Base-by-base conservation (phyloP, 2,113 vertebrate species). In the Scortum barcoo region DNA sequence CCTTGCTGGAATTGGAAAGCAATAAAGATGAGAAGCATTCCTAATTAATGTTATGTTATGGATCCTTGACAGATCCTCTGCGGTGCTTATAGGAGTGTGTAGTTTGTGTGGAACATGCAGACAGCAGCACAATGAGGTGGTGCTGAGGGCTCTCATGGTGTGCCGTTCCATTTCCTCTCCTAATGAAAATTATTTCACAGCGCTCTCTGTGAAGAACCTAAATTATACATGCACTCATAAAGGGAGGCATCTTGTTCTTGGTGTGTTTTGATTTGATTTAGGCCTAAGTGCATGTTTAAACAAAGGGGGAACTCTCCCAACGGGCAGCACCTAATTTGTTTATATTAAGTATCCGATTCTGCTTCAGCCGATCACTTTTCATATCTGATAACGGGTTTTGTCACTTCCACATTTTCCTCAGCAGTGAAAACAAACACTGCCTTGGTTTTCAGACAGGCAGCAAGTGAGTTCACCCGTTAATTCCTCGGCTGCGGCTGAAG, bases 141-240 rank as follows among this genome's bases (percentile, higher is more conserved):
- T 51, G 51, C 72, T 67, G 40, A 78, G 53, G 48, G 81, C 66
- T 76, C 76, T 83, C 22, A 19, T 62, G 72, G 54, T 63, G 53
- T 44, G 44, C 44, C 46, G 46, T 78, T 75, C 74, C 61, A 7
- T 76, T 90, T 69, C 36, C 74, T 42, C 69, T 69, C 24, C 70
- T 80, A 61, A 80, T 82, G 74, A 68, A 81, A 85, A 91, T 83
- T 0, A 77, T 67, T 73, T 86, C 80, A 61, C 58, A 58, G 51
- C 5, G 1, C 58, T 83, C 68, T 76, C 68, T 78, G 61, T 82
- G 72, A 83, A 86, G 73, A 48, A 61, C 40, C 74, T 73, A 76
- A 87, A 91, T 90, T 90, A 89, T 71, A 85, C 79, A 86, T 50
- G 62, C 79, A 26, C 73, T 79, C 57, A 77, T 75, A 65, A 71